A percentile compares a stretch with the other conserved stretches of the same genome.
Conservation (phyloP, 2,113 vertebrate species). For the Mastomys coucha region DNA sequence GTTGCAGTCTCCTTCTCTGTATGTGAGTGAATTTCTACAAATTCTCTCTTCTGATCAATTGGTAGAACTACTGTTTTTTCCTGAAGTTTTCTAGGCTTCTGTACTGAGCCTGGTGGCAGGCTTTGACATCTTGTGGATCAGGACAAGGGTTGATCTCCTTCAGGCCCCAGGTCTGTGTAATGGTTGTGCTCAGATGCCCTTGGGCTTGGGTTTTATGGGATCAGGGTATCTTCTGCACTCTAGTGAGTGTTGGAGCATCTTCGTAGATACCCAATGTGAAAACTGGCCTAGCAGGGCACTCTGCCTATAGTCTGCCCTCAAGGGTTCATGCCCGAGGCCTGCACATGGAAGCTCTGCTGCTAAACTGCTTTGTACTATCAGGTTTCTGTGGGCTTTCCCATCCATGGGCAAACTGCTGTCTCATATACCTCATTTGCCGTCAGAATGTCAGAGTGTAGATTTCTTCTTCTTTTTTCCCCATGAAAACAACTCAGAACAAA, state of each 20-base stretch:
- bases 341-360: not conserved
- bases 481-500: constrained; percentile 89
- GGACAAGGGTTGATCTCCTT: not conserved
- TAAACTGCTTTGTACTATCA: not conserved
- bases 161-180: not conserved
- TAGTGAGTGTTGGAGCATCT: not conserved
- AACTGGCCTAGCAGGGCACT: not conserved
- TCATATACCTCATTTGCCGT: constrained; percentile 81
- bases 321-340: not conserved
- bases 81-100: not conserved
- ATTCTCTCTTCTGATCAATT: not conserved
- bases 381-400: not conserved
- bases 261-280: not conserved
- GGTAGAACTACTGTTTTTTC: not conserved
- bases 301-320: not conserved
- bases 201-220: not conserved
- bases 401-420: constrained; percentile 70
- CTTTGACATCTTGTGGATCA: not conserved
- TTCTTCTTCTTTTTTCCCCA: not conserved
- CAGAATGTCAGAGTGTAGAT: constrained; percentile 45
- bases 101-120: not conserved
- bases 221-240: not conserved
- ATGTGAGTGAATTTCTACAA: not conserved
- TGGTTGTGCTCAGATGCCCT: not conserved
- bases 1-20: not conserved